Evolutionary conservation across 2,888 invertebrate genomes (phyloP).

Genomic region (Lathronympha strigana): DNA sequence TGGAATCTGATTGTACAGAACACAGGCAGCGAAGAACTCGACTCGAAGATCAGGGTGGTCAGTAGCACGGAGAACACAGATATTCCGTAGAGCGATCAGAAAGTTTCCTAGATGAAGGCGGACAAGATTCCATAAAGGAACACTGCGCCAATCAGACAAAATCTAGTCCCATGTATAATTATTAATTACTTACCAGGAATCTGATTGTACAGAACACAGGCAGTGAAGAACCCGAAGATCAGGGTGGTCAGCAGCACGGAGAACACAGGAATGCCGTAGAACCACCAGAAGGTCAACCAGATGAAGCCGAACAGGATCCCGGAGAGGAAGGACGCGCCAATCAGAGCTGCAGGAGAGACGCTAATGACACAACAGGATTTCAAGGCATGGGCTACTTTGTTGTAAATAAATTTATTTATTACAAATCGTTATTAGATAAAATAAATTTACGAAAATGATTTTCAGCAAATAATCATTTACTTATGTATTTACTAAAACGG

Average conservation of each 20-base stretch:
- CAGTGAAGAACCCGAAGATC: conserved; percentile 85
- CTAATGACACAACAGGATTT: too few species aligned
- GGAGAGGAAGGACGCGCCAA: conserved; percentile 77
- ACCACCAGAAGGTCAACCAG: conserved; percentile 86
- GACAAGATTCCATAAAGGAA: conserved; percentile 81
- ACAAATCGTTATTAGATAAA: too few species aligned
- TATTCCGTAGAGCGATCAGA: conserved; percentile 86
- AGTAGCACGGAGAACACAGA: conserved; percentile 85
- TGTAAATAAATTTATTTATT: too few species aligned
- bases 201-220: conserved; percentile 83
- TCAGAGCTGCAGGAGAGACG: conserved; percentile 64
- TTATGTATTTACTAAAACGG: too few species aligned
- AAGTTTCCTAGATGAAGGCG: conserved; percentile 84
- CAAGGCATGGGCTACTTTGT: too few species aligned
- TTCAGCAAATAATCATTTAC: too few species aligned
- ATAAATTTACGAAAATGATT: too few species aligned
- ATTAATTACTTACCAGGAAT: conserved; percentile 82
- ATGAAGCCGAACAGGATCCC: conserved; percentile 85
- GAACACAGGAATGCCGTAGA: conserved; percentile 84
- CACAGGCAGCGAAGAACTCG: conserved; percentile 84
- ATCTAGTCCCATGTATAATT: too few species aligned
- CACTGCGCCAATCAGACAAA: conserved; percentile 73
- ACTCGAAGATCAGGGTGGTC: conserved; percentile 85
- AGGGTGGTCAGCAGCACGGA: conserved; percentile 85
- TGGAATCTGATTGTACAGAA: conserved; percentile 83